phyloP scores from a whole-genome alignment of 2,888 invertebrate genomes.

The Caenorhabditis sinica region DNA sequence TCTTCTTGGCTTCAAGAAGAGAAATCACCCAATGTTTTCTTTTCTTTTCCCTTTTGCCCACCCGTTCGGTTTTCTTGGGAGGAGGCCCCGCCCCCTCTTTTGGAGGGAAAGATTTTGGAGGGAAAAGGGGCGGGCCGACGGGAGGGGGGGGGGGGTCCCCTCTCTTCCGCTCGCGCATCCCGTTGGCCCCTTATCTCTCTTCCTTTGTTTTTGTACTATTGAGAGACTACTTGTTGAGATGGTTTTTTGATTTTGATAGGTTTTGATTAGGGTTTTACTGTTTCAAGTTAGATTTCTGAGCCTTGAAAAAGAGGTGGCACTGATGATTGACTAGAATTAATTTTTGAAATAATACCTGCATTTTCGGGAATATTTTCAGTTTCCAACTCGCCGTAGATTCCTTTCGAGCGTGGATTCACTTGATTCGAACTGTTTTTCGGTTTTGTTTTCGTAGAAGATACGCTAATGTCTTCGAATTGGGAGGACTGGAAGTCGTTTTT shows the following conservation, averaged over 20 bases:
- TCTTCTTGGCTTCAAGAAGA: not conserved
- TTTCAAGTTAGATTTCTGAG: no score
- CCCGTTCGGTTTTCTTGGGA: not conserved
- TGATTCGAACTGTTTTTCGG: no score
- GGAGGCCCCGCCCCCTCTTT: constrained; percentile 29
- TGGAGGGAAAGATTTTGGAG: not conserved
- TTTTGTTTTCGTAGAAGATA: no score
- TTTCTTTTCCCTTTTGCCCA: constrained; percentile 12
- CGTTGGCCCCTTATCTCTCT: constrained; percentile 32
- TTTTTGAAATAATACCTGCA: no score
- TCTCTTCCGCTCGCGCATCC: constrained; percentile 14
- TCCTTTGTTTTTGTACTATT: constrained; percentile 26
- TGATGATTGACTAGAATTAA: no score
- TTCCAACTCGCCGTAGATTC: no score
- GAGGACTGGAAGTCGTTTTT: no score
- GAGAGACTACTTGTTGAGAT: constrained; percentile 22
- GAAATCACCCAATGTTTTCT: constrained; percentile 8
- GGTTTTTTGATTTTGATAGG: not conserved
- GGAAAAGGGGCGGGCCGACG: not conserved
- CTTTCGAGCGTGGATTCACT: no score
- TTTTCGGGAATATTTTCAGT: no score
- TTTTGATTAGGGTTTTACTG: no score
- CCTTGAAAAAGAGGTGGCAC: no score
- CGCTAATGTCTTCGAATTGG: no score
- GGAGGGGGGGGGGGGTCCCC: constrained; percentile 3